These are phyloP conservation scores for Nephrotoma appendiculata DNA, from an alignment of 2,888 invertebrate genomes.

Conservation along the genomic window DNA sequence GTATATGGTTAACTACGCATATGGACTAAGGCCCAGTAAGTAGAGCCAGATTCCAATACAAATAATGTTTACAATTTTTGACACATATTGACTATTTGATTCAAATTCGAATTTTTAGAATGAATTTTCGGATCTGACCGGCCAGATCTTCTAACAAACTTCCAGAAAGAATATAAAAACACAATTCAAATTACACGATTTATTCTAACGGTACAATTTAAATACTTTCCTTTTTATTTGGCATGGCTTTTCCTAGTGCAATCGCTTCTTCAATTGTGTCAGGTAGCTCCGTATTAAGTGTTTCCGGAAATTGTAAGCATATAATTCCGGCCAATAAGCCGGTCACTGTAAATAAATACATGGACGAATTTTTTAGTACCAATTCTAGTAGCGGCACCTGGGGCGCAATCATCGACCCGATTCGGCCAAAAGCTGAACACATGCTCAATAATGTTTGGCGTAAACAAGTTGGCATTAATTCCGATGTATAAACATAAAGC, in stretches of 20 bases:
- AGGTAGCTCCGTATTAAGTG: conserved; percentile 35
- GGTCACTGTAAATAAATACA: conserved; percentile 22
- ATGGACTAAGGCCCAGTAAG: too few species aligned
- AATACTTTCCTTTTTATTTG: background rate
- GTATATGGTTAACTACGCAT: too few species aligned
- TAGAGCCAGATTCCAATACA: too few species aligned
- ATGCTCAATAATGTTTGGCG: conserved; percentile 44
- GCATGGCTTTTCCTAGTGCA: conserved; percentile 25
- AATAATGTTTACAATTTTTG: too few species aligned
- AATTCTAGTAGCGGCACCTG: conserved; percentile 46
- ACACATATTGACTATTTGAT: too few species aligned
- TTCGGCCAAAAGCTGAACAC: conserved; percentile 44
- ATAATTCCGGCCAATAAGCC: conserved; percentile 35
- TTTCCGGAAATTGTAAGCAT: conserved; percentile 44
- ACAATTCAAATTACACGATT: too few species aligned
- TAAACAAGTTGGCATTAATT: conserved; percentile 45
- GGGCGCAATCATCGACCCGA: conserved; percentile 46
- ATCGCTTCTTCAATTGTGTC: conserved; percentile 43
- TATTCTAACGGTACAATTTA: too few species aligned
- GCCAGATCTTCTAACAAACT: too few species aligned
- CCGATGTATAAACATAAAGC: conserved; percentile 45
- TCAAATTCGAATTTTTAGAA: too few species aligned
- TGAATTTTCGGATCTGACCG: too few species aligned
- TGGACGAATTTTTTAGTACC: conserved; percentile 29
- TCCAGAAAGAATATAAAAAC: too few species aligned